These are phyloP conservation scores for Ectemnius continuus DNA, from an alignment of 2,888 invertebrate species.

Conservation along the genomic window DNA sequence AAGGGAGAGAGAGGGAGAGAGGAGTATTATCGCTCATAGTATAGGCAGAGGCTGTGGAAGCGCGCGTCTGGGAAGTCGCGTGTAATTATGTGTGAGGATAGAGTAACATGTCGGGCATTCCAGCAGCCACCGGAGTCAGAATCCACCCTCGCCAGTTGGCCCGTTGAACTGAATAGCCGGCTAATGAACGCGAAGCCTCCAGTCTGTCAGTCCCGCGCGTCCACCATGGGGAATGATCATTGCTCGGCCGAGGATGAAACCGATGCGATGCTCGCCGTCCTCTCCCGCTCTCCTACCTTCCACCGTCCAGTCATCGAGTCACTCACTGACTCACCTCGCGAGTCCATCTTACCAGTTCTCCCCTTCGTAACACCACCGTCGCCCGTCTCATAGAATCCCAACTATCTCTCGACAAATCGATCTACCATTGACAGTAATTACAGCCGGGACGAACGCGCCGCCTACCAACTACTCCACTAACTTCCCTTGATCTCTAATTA, in stretches of 20 bases:
- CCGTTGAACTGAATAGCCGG: slow-evolving; percentile 76
- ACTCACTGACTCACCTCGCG: slow-evolving; percentile 48
- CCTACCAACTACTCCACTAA: too few relatives aligned
- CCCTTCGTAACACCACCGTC: background rate
- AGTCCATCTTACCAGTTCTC: slow-evolving; percentile 16
- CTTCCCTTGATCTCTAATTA: too few relatives aligned
- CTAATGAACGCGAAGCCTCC: slow-evolving; percentile 76
- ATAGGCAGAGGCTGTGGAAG: slow-evolving; percentile 14
- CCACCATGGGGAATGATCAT: slow-evolving; percentile 65
- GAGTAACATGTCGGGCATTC: slow-evolving; percentile 75
- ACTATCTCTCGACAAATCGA: too few relatives aligned
- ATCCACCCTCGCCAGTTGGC: slow-evolving; percentile 75
- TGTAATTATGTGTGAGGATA: slow-evolving; percentile 73
- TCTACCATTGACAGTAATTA: too few relatives aligned
- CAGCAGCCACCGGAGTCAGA: slow-evolving; percentile 71
- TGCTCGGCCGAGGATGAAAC: slow-evolving; percentile 61
- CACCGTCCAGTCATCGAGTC: slow-evolving; percentile 23
- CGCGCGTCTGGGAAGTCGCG: slow-evolving; percentile 66
- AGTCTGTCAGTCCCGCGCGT: slow-evolving; percentile 70
- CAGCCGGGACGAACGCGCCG: too few relatives aligned
- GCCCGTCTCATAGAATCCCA: too few relatives aligned
- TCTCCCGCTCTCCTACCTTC: slow-evolving; percentile 11
- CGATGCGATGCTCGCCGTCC: slow-evolving; percentile 48
- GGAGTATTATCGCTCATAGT: slow-evolving; percentile 18
- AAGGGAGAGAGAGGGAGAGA: slow-evolving; percentile 17